Base-by-base conservation (phyloP, 2,797 vertebrate species). In the Acipenser oxyrinchus region DNA sequence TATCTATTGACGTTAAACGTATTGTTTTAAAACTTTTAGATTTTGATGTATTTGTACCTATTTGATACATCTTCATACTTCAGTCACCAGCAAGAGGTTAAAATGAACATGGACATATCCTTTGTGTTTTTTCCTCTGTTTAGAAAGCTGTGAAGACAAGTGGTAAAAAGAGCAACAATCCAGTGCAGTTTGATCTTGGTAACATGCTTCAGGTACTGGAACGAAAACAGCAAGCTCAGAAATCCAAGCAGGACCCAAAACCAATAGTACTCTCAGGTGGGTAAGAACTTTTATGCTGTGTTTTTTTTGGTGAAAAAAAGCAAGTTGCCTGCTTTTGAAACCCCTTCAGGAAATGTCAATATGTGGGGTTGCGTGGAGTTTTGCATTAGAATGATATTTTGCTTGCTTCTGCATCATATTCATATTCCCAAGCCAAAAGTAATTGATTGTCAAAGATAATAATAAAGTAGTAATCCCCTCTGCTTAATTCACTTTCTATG, bases 101-200 rank as follows among this genome's bases (percentile, higher is more conserved):
- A 51, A 65, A 65, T 66, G n/a, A 57, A 53, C 37, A 23, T 18
- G 2, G 23, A 8, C 50, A 59, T 50, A 8, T n/a, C 49, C 8
- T 53, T 53, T 12, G 23, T 9, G 8, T 60, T 53, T 68, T 69
- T 62, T 64, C 10, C 5, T 75, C 3, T 10, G 77, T n/a, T 76
- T 75, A 95, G 93, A 92, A 87, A 81, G 52, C 77, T 49, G 83
- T 88, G 70, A 95, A 91, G 73, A 82, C 52, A 4, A 87, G 84
- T 70, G 88, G 93, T 57, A 99, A 94, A 82, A 99, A 99, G 80
- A 98, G 96, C 80, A 94, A 96, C 57, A 78, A 81, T 71, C 94
- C 93, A 0, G 91, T 99, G 60, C 92, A 94, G 62, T 75, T 99
- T 78, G 94, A 99, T 80, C 90, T 99, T 15, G 94, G 95, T 63